Evolutionary conservation across 2,113 vertebrate species (phyloP), one percentile per base, ranked within the genome.

Genomic region (Nesogale talazaci): DNA sequence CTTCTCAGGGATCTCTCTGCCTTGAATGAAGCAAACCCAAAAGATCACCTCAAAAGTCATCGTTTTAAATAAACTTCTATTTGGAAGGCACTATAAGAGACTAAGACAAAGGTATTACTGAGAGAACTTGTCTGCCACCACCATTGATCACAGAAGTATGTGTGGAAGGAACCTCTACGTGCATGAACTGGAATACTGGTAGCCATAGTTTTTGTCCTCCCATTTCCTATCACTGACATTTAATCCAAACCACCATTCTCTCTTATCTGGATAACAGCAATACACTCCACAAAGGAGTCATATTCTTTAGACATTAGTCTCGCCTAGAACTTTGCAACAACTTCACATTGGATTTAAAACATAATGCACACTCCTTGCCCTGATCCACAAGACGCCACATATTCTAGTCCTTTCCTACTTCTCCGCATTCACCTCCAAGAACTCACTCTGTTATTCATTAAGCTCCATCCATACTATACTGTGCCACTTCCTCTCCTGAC

Each of bases 351-450:
- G 46, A n/a, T 79, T 40, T 74, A 56, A 80, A 80, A 74, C 19
- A 61, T 78, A 72, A 63, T 72, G 23, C 38, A 7, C 27, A 65
- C 16, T 65, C 56, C 19, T 52, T 25, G 7, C 7, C 0, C 40
- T 74, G 65, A 17, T 9, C 65, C 63, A 9, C 15, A n/a, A 56
- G 61, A 29, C 2, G 16, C 46, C 10, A 4, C 0, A 0, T 0
- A 4, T 20, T 36, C 59, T 5, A 93, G n/a, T 9, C 31, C 42
- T 74, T 70, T 83, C 36, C 52, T n/a, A 1, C 23, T 34, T 59
- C 52, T 61, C 74, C 29, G 19, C 1, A 3, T 42, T 23, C 16
- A 16, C 4, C 5, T 61, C 31, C 52, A 70, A 15, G 23, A 3
- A 31, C 36, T 29, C 61, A 70, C 36, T 79, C 17, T 2, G 56